A percentile compares a stretch with the other conserved stretches of the same genome.
Evolutionary conservation across 2,888 invertebrate genomes (phyloP).

Genomic region (Epinotia demarniana): DNA sequence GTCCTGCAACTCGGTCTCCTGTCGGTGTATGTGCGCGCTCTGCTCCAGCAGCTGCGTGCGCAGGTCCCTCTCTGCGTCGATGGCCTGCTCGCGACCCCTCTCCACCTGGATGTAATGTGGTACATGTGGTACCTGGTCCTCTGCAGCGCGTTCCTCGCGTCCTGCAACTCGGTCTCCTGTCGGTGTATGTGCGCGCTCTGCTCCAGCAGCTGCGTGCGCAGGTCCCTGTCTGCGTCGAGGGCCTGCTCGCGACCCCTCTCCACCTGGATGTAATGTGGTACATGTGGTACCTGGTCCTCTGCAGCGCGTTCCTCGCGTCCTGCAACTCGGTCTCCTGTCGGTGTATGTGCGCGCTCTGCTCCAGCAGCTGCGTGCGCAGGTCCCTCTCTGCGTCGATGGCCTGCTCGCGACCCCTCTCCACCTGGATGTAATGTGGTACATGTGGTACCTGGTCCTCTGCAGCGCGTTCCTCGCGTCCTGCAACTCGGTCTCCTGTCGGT

Average conservation of each 20-base stretch:
- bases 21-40: constrained; percentile 63
- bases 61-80: constrained; percentile 56
- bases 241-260: too few species aligned
- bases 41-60: constrained; percentile 6
- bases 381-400: constrained; percentile 71
- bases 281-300: neutral
- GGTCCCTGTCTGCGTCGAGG: too few species aligned
- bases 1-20: constrained; percentile 57
- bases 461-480: constrained; percentile 44
- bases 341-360: constrained; percentile 71
- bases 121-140: constrained; percentile 51
- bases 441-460: constrained; percentile 66
- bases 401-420: constrained; percentile 80
- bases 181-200: constrained; percentile 43
- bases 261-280: too few species aligned
- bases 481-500: constrained; percentile 65
- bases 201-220: neutral
- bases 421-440: constrained; percentile 61
- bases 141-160: constrained; percentile 54
- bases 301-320: constrained; percentile 42
- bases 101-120: constrained; percentile 53
- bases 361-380: constrained; percentile 73
- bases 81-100: constrained; percentile 68
- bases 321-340: constrained; percentile 64
- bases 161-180: constrained; percentile 64